These are phyloP conservation scores for Rhingia rostrata DNA, from an alignment of 2,888 invertebrate species.

Conservation along the genomic window DNA sequence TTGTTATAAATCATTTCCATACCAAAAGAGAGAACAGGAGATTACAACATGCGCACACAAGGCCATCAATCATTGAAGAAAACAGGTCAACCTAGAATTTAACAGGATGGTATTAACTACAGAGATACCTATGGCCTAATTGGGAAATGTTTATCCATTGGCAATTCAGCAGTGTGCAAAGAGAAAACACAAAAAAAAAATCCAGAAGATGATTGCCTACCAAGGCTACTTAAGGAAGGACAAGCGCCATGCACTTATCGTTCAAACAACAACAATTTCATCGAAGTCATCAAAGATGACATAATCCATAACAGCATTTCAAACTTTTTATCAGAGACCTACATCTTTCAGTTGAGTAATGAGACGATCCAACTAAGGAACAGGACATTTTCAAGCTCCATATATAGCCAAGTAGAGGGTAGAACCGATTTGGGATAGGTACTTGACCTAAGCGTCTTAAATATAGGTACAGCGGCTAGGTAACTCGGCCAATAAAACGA, in stretches of 20 bases:
- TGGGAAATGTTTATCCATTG: neutral
- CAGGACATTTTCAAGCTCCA: neutral
- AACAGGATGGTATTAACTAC: no score
- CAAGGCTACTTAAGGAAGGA: conserved; percentile 2
- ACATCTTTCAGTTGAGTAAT: no score
- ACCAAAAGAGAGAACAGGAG: conserved; percentile 20
- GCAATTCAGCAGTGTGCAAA: neutral
- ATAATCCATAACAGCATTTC: neutral
- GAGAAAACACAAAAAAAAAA: neutral
- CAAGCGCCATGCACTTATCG: neutral
- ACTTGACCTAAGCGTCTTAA: neutral
- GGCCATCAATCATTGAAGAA: neutral
- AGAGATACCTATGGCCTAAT: neutral
- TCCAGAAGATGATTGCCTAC: neutral
- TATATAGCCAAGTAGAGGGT: neutral
- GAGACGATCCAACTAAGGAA: no score
- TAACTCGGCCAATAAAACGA: neutral
- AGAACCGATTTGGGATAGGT: neutral
- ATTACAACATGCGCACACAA: no score
- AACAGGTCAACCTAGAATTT: neutral
- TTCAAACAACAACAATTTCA: neutral
- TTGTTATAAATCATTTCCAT: conserved; percentile 52
- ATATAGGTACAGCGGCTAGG: neutral
- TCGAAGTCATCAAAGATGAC: neutral
- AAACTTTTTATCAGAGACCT: neutral